Evolutionary conservation across 2,113 vertebrate genomes (phyloP).

Genomic region (Genyomyrus donnyi): DNA sequence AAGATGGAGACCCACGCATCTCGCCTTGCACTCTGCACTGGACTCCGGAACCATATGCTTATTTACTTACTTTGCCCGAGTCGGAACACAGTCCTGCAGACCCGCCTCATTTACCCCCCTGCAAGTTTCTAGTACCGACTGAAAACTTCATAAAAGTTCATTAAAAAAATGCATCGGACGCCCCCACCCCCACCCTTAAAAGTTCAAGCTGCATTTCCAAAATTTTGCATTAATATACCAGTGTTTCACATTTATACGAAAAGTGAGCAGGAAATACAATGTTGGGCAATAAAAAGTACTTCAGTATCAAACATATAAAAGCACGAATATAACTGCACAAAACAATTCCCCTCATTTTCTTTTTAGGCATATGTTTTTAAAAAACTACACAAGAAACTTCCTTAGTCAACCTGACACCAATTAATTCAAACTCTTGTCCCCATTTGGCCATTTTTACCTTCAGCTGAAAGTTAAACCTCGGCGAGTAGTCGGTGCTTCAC

Average conservation of each 20-base stretch:
- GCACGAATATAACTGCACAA: background rate
- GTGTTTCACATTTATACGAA: no score
- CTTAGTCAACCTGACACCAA: background rate
- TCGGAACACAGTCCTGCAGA: background rate
- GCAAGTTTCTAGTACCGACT: background rate
- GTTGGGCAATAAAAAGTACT: background rate
- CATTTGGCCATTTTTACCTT: background rate
- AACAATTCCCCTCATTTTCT: background rate
- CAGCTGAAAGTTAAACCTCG: background rate
- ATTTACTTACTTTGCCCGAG: background rate
- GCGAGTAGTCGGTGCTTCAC: no score
- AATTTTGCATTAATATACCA: background rate
- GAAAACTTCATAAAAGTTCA: background rate
- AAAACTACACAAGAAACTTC: background rate
- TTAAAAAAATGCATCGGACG: background rate
- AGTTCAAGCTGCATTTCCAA: background rate
- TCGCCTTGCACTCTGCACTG: background rate
- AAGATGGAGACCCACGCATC: conserved; percentile 7
- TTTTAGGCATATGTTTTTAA: background rate
- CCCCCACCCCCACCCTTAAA: background rate
- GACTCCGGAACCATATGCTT: background rate
- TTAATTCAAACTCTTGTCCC: background rate
- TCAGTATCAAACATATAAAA: background rate
- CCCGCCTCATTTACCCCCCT: background rate
- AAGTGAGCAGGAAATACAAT: background rate